Evolutionary conservation across 1,140 invertebrate genomes (phyloP).

Genomic region (Marisa cornuarietis): DNA sequence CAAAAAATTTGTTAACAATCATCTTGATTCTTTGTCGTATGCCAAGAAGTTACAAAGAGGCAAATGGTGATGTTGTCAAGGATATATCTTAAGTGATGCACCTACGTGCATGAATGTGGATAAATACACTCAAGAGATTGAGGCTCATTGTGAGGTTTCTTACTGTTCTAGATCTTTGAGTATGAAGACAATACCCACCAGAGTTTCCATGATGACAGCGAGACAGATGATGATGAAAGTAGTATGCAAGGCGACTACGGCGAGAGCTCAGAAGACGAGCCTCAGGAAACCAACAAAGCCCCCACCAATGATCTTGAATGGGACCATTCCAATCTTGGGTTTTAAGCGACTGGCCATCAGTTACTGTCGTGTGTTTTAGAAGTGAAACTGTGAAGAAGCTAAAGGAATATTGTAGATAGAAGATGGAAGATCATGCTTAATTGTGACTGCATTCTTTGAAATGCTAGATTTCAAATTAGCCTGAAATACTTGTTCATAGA

Average conservation of each 20-base stretch:
- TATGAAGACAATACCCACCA: conserved; percentile 60
- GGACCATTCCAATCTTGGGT: conserved; percentile 72
- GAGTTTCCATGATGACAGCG: conserved; percentile 58
- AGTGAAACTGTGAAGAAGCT: too few relatives aligned
- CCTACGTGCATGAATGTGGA: too few relatives aligned
- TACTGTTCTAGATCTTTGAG: conserved; percentile 62
- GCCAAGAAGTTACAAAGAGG: not conserved
- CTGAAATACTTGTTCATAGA: too few relatives aligned
- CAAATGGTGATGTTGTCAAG: not conserved
- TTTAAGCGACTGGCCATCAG: not conserved
- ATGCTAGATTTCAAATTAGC: too few relatives aligned
- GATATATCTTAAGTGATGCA: not conserved
- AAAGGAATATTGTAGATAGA: too few relatives aligned
- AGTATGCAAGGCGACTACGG: conserved; percentile 70
- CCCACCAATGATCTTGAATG: conserved; percentile 72
- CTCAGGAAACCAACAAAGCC: conserved; percentile 66
- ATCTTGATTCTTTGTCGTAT: too few relatives aligned
- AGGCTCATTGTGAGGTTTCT: not conserved
- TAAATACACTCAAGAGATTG: not conserved
- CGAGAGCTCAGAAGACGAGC: conserved; percentile 72
- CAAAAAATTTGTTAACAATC: too few relatives aligned
- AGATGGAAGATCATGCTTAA: too few relatives aligned
- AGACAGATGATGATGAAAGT: conserved; percentile 63
- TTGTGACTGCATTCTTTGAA: too few relatives aligned
- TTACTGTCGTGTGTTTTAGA: not conserved